These are phyloP conservation scores for Tetramorium simillimum DNA, from an alignment of 1,140 invertebrate species.

Conservation along the genomic window DNA sequence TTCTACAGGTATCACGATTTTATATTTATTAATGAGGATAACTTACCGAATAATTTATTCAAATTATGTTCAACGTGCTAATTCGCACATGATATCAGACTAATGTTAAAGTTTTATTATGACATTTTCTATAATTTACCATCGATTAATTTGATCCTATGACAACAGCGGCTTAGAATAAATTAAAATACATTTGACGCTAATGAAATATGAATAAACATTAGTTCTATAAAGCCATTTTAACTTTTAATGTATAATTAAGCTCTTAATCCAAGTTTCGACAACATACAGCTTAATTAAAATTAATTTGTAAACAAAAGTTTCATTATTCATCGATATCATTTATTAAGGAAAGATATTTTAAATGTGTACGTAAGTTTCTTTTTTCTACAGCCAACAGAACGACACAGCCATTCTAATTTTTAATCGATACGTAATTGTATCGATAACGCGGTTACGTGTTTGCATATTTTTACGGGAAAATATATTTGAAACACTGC, in stretches of 20 bases:
- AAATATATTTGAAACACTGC: slow-evolving; percentile 53
- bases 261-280: neutral
- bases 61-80: slow-evolving; percentile 2
- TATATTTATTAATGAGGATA: slow-evolving; percentile 45
- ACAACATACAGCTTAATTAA: neutral
- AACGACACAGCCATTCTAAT: neutral
- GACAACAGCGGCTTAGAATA: slow-evolving; percentile 7
- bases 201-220: slow-evolving; percentile 37
- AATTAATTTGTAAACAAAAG: neutral
- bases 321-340: neutral
- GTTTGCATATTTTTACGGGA: slow-evolving; percentile 38
- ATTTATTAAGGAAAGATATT: neutral
- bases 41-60: slow-evolving; percentile 46
- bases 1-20: slow-evolving; percentile 22
- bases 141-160: slow-evolving; percentile 10
- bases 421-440: neutral
- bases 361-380: neutral
- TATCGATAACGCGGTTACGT: slow-evolving; percentile 27
- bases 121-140: slow-evolving; percentile 26
- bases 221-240: neutral
- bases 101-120: slow-evolving; percentile 32
- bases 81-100: neutral
- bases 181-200: slow-evolving; percentile 23
- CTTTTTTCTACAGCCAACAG: neutral
- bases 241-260: slow-evolving; percentile 33